A percentile compares a stretch with the other conserved stretches of the same genome.
Conservation (phyloP, 2,113 vertebrate species). For the Regulus satrapa region DNA sequence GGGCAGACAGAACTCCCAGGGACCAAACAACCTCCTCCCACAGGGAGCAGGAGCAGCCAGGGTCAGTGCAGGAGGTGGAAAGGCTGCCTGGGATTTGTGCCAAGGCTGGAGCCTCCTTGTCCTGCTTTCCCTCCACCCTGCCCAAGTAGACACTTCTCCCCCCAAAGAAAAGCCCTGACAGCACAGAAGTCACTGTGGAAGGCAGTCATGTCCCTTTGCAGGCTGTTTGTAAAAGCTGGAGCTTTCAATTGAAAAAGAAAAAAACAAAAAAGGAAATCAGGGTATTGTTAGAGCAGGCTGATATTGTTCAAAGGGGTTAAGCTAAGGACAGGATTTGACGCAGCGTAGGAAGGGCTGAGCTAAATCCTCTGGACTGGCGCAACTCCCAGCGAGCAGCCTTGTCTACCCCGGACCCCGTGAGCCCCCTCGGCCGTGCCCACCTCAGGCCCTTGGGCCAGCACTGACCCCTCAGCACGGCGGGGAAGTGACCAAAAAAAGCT, state of each 20-base stretch:
- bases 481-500: rapidly evolving
- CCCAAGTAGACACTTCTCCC: neutral
- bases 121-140: neutral
- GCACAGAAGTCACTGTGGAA: neutral
- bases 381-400: neutral
- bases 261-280: rapidly evolving
- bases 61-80: rapidly evolving
- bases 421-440: neutral
- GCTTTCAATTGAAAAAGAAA: neutral
- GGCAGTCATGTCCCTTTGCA: neutral
- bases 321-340: neutral
- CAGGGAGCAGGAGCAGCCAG: neutral
- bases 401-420: rapidly evolving
- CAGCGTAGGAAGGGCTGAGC: neutral
- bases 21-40: neutral
- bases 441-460: rapidly evolving
- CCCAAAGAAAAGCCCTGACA: neutral
- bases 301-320: neutral
- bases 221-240: neutral
- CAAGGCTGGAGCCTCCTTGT: neutral
- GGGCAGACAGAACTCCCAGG: neutral
- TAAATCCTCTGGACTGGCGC: neutral
- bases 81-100: rapidly evolving
- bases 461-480: neutral
- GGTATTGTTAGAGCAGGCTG: neutral